A percentile compares a stretch with the other conserved stretches of the same genome.
These are phyloP conservation scores for Acanthopagrus latus DNA, from an alignment of 2,797 vertebrate species.

Conservation along the genomic window DNA sequence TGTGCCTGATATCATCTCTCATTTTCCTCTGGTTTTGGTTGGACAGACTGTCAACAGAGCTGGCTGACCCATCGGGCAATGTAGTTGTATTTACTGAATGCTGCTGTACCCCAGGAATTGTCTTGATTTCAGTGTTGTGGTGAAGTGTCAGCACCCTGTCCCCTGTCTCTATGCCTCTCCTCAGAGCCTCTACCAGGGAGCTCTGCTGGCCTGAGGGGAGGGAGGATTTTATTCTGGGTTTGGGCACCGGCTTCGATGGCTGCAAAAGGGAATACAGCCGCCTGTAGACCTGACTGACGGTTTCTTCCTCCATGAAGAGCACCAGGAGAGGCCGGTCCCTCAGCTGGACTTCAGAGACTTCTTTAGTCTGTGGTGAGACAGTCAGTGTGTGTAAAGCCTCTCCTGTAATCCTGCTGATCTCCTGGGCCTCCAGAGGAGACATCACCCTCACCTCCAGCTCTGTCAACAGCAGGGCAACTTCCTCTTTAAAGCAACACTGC, in stretches of 20 bases:
- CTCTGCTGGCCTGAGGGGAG: conserved; percentile 29
- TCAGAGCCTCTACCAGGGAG: conserved; percentile 66
- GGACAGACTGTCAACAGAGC: conserved; percentile 1
- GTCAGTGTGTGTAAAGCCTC: conserved; percentile 53
- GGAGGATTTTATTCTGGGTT: conserved; percentile 58
- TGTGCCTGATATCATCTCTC: conserved; percentile 81
- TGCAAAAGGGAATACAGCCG: conserved; percentile 53
- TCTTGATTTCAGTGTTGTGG: conserved; percentile 16
- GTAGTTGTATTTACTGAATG: neutral
- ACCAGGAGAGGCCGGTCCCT: conserved; percentile 48
- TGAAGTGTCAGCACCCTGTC: conserved; percentile 58
- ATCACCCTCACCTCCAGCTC: conserved; percentile 57
- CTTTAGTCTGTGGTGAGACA: conserved; percentile 44
- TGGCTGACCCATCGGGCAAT: neutral
- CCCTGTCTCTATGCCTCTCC: conserved; percentile 73
- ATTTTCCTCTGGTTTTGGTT: conserved; percentile 25
- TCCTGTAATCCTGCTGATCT: conserved; percentile 40
- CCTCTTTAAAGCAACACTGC: conserved; percentile 48
- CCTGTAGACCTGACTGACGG: conserved; percentile 56
- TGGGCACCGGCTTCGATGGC: conserved; percentile 56
- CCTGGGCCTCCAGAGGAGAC: conserved; percentile 49
- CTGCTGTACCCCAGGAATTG: neutral
- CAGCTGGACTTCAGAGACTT: conserved; percentile 47
- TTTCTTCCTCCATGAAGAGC: conserved; percentile 41
- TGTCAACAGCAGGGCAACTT: conserved; percentile 58